phyloP scores from a whole-genome alignment of 2,888 invertebrate genomes.

The Drosophila anceps region DNA sequence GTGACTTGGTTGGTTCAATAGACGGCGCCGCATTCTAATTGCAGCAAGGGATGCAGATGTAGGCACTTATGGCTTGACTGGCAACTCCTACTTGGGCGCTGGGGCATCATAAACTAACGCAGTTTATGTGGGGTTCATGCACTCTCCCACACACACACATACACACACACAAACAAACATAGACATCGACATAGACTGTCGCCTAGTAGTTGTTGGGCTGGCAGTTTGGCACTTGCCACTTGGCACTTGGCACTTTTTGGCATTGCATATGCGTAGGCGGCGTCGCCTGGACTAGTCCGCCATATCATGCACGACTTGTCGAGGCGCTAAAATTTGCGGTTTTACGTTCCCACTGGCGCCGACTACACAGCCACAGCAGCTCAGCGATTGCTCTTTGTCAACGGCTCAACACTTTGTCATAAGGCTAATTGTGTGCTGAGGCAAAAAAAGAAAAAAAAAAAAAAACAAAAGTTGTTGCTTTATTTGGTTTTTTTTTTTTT shows the following conservation, averaged over 20 bases:
- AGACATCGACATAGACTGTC: background rate
- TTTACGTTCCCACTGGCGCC: slow-evolving; percentile 76
- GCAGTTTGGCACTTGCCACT: slow-evolving; percentile 67
- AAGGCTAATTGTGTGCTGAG: slow-evolving; percentile 68
- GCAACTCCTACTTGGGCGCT: slow-evolving; percentile 40
- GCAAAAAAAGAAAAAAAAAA: slow-evolving; percentile 19
- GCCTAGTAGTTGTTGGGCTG: slow-evolving; percentile 47
- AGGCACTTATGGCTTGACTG: slow-evolving; percentile 74
- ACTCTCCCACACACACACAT: slow-evolving; percentile 44
- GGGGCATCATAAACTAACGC: slow-evolving; percentile 75
- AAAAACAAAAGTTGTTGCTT: background rate
- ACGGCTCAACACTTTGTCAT: slow-evolving; percentile 72
- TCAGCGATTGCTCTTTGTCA: slow-evolving; percentile 32
- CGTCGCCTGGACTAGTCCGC: slow-evolving; percentile 69
- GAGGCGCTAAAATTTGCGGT: slow-evolving; percentile 82
- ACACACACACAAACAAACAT: slow-evolving; percentile 5
- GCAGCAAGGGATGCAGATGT: slow-evolving; percentile 65
- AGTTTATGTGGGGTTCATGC: slow-evolving; percentile 78
- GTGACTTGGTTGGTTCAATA: slow-evolving; percentile 62
- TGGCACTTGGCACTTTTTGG: slow-evolving; percentile 72
- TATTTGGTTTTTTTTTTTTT: slow-evolving; percentile 11
- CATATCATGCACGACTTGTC: slow-evolving; percentile 74
- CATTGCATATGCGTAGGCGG: slow-evolving; percentile 81
- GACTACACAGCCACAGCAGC: background rate
- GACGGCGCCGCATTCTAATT: slow-evolving; percentile 78